Conservation (phyloP, 2,113 vertebrate genomes). For the Struthidea cinerea region DNA sequence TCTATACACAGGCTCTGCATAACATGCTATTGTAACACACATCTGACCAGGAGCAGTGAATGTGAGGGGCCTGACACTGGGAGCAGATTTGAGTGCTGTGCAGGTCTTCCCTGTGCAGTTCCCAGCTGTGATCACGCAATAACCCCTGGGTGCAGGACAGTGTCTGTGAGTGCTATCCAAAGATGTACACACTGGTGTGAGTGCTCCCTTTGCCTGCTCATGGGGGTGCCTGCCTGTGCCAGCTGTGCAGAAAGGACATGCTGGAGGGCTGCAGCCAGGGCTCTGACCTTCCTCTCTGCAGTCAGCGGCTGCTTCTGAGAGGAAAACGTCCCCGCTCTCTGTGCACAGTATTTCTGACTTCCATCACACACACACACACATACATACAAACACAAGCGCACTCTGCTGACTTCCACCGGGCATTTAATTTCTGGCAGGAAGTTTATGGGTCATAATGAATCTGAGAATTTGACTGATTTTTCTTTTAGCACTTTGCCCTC, state of each 20-base stretch:
- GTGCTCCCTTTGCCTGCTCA: neutral
- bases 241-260: neutral
- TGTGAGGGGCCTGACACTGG: neutral
- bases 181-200: rapidly evolving
- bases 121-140: neutral
- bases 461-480: constrained; percentile 33
- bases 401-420: neutral
- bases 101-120: neutral
- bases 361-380: neutral
- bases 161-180: neutral
- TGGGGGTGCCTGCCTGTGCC: neutral
- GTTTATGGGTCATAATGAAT: constrained; percentile 12
- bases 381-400: neutral
- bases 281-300: neutral
- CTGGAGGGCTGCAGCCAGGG: neutral
- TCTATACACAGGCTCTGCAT: neutral
- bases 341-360: neutral
- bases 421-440: constrained; percentile 6
- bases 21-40: neutral
- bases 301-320: neutral
- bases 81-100: neutral
- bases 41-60: neutral
- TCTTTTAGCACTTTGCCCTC: constrained; percentile 18
- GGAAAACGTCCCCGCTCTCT: neutral
- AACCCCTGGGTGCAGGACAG: neutral